Percentiles rank a stretch among this genome's conserved stretches.
Evolutionary conservation across 2,888 invertebrate species (phyloP).

Genomic region (Tinea trinotella): DNA sequence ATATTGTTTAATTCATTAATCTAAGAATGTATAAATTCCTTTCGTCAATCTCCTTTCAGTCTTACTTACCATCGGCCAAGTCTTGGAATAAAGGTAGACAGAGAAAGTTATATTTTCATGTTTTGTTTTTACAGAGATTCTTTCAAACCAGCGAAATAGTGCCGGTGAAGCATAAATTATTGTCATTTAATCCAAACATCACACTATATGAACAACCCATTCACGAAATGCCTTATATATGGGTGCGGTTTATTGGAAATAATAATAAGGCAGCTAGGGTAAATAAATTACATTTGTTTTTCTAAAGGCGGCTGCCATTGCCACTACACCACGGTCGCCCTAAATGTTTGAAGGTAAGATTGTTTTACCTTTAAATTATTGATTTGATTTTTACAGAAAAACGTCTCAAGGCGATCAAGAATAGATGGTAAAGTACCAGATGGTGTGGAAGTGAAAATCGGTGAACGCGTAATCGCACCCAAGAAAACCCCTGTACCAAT

Average conservation of each 20-base stretch:
- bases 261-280: slow-evolving; percentile 46
- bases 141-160: slow-evolving; percentile 33
- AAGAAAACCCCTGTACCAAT: slow-evolving; percentile 39
- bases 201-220: slow-evolving; percentile 56
- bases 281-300: too few relatives aligned
- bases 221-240: slow-evolving; percentile 46
- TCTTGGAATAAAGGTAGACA: too few relatives aligned
- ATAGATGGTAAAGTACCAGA: slow-evolving; percentile 25
- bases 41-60: too few relatives aligned
- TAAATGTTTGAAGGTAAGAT: too few relatives aligned
- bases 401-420: slow-evolving; percentile 27
- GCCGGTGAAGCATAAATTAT: slow-evolving; percentile 40
- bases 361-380: too few relatives aligned
- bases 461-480: slow-evolving; percentile 23
- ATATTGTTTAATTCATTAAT: too few relatives aligned
- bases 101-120: too few relatives aligned
- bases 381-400: slow-evolving; percentile 28
- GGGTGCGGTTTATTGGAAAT: slow-evolving; percentile 47
- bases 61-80: too few relatives aligned
- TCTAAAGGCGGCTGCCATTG: too few relatives aligned
- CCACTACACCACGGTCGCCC: too few relatives aligned
- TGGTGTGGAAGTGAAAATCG: slow-evolving; percentile 36
- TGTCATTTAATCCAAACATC: slow-evolving; percentile 45
- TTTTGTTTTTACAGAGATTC: slow-evolving; percentile 36
- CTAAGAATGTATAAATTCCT: too few relatives aligned